phyloP scores from a whole-genome alignment of 92 coral and sea anemone genomes.

The Scolanthus callimorphus region DNA sequence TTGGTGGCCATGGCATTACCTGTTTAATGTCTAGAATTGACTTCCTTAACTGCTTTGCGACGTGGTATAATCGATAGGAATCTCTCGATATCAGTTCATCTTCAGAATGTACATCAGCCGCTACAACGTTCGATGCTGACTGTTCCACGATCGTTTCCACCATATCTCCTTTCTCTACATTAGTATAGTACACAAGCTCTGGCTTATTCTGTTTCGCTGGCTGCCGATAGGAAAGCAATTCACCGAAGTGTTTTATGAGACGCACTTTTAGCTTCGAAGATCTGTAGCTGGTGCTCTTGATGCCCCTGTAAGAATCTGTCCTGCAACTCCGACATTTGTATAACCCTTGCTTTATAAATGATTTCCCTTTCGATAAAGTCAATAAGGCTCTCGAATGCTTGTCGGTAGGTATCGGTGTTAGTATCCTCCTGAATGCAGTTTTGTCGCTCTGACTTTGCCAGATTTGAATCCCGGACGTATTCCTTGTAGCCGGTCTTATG shows the following conservation, averaged over 20 bases:
- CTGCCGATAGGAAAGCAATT: constrained; percentile 27
- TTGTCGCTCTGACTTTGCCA: constrained; percentile 39
- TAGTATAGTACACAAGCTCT: constrained; percentile 41
- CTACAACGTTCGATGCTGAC: constrained; percentile 14
- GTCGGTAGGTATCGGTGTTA: constrained; percentile 12
- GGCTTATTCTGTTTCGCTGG: constrained; percentile 34
- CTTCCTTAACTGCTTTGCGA: constrained; percentile 33
- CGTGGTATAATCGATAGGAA: constrained; percentile 33
- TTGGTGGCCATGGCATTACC: constrained; percentile 52
- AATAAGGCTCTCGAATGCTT: constrained; percentile 31
- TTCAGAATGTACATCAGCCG: constrained; percentile 14
- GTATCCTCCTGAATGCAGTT: constrained; percentile 47
- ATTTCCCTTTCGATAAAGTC: constrained; percentile 28
- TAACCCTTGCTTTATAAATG: constrained; percentile 21
- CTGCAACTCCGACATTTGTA: constrained; percentile 36
- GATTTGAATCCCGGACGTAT: constrained; percentile 16
- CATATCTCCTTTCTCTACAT: constrained; percentile 39
- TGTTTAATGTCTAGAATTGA: constrained; percentile 35
- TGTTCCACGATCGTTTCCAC: constrained; percentile 24
- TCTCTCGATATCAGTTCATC: constrained; percentile 12
- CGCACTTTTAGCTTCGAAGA: constrained; percentile 50
- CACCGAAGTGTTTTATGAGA: constrained; percentile 33
- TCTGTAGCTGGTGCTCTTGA: constrained; percentile 22
- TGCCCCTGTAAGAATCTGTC: constrained; percentile 8
- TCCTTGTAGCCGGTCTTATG: constrained; percentile 42